Percentiles rank a stretch among this genome's conserved stretches.
Conservation (phyloP, 2,797 vertebrate species). For the Hafferia zeledoni region DNA sequence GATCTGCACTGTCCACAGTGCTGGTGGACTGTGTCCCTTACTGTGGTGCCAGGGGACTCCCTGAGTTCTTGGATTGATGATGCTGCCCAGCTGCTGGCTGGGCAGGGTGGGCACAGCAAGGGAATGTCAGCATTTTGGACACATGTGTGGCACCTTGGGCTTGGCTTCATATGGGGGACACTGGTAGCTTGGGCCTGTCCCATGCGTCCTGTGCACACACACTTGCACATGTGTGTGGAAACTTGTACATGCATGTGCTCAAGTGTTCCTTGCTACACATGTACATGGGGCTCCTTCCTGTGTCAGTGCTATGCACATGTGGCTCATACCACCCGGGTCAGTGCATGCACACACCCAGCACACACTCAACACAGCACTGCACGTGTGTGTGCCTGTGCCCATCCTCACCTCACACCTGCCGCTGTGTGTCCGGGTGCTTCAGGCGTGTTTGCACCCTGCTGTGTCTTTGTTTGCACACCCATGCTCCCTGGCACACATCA, state of each 20-base stretch:
- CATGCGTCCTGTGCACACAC: not conserved
- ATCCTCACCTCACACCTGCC: not conserved
- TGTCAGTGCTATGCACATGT: fast-evolving
- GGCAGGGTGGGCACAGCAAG: not conserved
- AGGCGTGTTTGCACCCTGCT: fast-evolving
- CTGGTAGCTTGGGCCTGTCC: not conserved
- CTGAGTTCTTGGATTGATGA: fast-evolving
- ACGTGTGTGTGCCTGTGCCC: fast-evolving
- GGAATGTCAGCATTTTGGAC: not conserved
- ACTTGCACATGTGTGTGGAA: fast-evolving
- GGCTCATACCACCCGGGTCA: not conserved
- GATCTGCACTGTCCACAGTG: too few species aligned
- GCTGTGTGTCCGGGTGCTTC: not conserved
- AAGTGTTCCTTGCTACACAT: fast-evolving
- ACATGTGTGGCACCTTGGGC: fast-evolving
- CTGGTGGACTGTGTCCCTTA: not conserved
- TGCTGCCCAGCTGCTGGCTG: not conserved
- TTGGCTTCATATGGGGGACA: not conserved
- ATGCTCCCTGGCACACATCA: fast-evolving
- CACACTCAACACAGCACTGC: fast-evolving
- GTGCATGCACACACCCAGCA: fast-evolving
- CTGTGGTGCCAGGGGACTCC: not conserved
- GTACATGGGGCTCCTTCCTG: not conserved
- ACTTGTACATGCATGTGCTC: fast-evolving
- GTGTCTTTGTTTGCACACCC: fast-evolving